These are phyloP conservation scores for Acholoe squamosa DNA, from an alignment of 2,888 invertebrate species.

Conservation along the genomic window DNA sequence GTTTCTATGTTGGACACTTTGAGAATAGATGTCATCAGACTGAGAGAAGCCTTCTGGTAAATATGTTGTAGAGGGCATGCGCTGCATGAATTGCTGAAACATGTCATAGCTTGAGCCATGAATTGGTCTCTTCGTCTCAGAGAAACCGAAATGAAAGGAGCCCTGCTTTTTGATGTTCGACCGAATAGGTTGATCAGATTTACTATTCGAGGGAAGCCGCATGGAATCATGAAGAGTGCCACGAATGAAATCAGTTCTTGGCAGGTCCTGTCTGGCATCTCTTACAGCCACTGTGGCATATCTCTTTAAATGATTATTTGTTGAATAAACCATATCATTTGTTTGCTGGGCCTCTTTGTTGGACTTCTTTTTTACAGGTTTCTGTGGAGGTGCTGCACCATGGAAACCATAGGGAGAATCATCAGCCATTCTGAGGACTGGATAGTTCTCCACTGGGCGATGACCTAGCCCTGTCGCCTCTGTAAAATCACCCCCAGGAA, in stretches of 20 bases:
- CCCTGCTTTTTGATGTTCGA: background rate
- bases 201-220: background rate
- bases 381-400: background rate
- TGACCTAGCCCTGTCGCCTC: no score
- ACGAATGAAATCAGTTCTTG: conserved; percentile 22
- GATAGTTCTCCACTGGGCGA: background rate
- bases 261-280: background rate
- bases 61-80: background rate
- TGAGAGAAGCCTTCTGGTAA: no score
- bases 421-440: background rate
- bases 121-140: background rate
- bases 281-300: background rate
- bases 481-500: background rate
- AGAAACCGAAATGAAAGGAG: conserved; percentile 1
- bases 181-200: background rate
- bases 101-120: background rate
- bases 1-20: no score
- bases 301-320: background rate
- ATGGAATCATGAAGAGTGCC: conserved; percentile 18
- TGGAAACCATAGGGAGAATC: conserved; percentile 57
- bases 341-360: background rate
- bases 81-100: conserved; percentile 32
- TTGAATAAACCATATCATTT: background rate
- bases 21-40: no score
- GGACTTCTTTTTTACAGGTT: background rate